Conservation (phyloP, 2,888 invertebrate species). For the Bombyx huttoni region DNA sequence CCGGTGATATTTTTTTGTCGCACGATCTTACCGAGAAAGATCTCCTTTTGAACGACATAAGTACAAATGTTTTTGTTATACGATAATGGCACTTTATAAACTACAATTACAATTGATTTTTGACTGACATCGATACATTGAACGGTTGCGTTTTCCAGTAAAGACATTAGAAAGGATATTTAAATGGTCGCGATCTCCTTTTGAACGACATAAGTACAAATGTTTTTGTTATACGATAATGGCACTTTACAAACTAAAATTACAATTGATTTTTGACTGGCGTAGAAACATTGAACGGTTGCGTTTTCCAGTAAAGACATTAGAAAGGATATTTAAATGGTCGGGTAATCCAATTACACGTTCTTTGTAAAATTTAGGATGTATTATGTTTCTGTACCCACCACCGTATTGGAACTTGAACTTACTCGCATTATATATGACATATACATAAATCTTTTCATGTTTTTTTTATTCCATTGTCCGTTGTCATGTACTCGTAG, state of each 20-base stretch:
- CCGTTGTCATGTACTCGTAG: constrained; percentile 26
- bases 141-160: constrained; percentile 26
- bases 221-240: too few species aligned
- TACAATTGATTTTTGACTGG: constrained; percentile 11
- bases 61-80: too few species aligned
- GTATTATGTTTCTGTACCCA: constrained; percentile 63
- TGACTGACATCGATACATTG: not conserved
- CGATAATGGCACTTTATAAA: rapidly evolving
- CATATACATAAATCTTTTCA: constrained; percentile 55
- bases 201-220: too few species aligned
- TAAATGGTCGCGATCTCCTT: constrained; percentile 58
- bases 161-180: constrained; percentile 56
- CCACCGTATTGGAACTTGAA: not conserved
- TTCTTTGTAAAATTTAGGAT: constrained; percentile 66
- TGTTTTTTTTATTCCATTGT: constrained; percentile 42
- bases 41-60: too few species aligned
- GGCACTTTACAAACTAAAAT: rapidly evolving
- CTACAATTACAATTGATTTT: constrained; percentile 10
- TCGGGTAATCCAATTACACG: constrained; percentile 68
- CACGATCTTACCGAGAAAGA: constrained; percentile 31
- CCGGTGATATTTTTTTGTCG: constrained; percentile 71
- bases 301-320: constrained; percentile 27
- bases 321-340: constrained; percentile 66
- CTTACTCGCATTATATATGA: constrained; percentile 39
- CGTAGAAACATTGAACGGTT: constrained; percentile 10